Conservation (phyloP, 2,113 vertebrate species). For the Cryptomyrus ogoouensis region DNA sequence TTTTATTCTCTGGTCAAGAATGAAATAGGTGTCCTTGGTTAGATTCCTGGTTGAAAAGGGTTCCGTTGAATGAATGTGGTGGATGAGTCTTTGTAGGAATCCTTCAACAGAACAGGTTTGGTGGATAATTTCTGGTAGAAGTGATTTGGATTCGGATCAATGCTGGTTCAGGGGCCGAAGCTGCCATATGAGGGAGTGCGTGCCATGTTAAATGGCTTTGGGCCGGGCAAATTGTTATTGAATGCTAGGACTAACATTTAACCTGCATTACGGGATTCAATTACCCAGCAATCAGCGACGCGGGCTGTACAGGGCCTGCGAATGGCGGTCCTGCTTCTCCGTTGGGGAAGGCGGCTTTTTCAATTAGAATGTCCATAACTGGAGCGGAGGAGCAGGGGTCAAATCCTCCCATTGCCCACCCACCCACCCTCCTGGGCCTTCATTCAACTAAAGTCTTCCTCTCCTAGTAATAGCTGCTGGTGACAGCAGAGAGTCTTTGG, state of each 20-base stretch:
- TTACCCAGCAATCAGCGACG: slow-evolving; percentile 80
- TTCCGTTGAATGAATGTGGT: background rate
- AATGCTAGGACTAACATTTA: slow-evolving; percentile 88
- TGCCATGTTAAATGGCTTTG: slow-evolving; percentile 81
- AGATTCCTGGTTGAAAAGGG: background rate
- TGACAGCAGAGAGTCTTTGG: slow-evolving; percentile 71
- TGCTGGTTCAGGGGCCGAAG: background rate
- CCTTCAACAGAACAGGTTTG: background rate
- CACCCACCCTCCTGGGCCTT: slow-evolving; percentile 54
- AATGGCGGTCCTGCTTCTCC: slow-evolving; percentile 60
- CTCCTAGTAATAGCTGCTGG: slow-evolving; percentile 62
- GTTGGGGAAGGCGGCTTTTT: slow-evolving; percentile 80
- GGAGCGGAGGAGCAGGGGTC: slow-evolving; percentile 53
- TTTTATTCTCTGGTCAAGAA: background rate
- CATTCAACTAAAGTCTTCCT: slow-evolving; percentile 65
- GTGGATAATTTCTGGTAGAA: background rate
- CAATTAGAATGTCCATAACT: slow-evolving; percentile 85
- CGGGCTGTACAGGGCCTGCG: slow-evolving; percentile 56
- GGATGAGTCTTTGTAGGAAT: background rate
- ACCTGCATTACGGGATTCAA: slow-evolving; percentile 86
- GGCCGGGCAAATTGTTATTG: slow-evolving; percentile 82
- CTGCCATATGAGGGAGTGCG: slow-evolving; percentile 6
- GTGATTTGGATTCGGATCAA: background rate
- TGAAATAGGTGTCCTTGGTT: background rate
- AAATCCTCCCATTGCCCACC: slow-evolving; percentile 55